Percentiles rank a stretch among this genome's conserved stretches.
Conservation (phyloP, 2,888 invertebrate genomes). For the Lacanobia oleracea region DNA sequence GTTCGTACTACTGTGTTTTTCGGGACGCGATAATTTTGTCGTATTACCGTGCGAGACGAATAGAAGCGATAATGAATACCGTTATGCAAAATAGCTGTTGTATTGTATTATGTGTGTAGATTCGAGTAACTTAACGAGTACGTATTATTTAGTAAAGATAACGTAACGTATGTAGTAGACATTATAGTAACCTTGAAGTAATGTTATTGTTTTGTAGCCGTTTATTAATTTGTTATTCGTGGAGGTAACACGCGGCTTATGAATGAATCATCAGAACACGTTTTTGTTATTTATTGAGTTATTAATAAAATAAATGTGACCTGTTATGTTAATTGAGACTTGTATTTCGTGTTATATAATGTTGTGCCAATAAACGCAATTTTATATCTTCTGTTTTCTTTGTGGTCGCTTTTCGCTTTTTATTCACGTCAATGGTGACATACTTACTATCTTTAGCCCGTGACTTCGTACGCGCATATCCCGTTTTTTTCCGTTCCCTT, state of each 20-base stretch:
- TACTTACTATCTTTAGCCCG: no score
- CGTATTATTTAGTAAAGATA: background rate
- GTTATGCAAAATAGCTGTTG: background rate
- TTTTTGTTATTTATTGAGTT: background rate
- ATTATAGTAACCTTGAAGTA: slow-evolving; percentile 11
- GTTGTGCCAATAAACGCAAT: background rate
- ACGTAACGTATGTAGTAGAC: background rate
- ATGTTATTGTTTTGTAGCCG: background rate
- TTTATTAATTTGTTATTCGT: background rate
- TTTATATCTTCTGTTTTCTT: background rate
- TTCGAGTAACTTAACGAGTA: background rate
- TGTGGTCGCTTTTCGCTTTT: background rate
- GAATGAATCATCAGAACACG: slow-evolving; percentile 11
- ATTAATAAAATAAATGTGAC: background rate
- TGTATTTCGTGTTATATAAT: background rate
- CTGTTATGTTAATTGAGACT: background rate
- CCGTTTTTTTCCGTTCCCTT: no score
- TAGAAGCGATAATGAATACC: background rate
- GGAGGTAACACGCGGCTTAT: background rate
- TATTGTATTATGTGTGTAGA: background rate
- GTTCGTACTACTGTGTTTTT: background rate
- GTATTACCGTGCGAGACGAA: background rate
- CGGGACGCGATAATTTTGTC: slow-evolving; percentile 26
- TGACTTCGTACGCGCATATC: no score
- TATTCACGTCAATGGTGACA: no score